Evolutionary conservation across 2,888 invertebrate species (phyloP).

Genomic region (Pollenia labialis): DNA sequence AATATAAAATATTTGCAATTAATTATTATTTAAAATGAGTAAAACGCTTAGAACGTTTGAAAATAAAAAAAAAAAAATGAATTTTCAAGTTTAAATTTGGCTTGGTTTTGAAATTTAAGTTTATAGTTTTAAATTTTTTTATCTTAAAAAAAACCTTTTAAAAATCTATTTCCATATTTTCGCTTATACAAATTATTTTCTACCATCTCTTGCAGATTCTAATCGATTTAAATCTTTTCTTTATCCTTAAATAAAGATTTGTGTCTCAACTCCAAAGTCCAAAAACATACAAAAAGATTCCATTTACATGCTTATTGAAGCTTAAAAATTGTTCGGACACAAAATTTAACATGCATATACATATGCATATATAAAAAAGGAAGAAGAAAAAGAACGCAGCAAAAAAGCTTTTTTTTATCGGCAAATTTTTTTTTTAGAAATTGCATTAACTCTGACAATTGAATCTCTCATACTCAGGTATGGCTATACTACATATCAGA

Average conservation of each 20-base stretch:
- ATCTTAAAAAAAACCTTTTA: too few relatives aligned
- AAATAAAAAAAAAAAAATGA: too few relatives aligned
- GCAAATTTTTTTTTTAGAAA: constrained; percentile 60
- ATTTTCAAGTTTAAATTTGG: too few relatives aligned
- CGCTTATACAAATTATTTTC: too few relatives aligned
- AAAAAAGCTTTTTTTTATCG: background rate
- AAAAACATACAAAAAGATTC: constrained; percentile 38
- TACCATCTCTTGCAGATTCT: too few relatives aligned
- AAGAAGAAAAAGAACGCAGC: background rate
- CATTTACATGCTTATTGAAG: constrained; percentile 68
- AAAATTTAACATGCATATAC: constrained; percentile 41
- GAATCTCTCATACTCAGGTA: constrained; percentile 64
- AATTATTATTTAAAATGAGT: too few relatives aligned
- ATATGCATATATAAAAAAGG: too few relatives aligned
- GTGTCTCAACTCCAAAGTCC: background rate
- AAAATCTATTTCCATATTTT: too few relatives aligned
- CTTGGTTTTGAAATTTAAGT: too few relatives aligned
- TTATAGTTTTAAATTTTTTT: too few relatives aligned
- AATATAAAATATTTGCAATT: too few relatives aligned
- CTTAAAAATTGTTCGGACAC: constrained; percentile 70
- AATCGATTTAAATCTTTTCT: background rate
- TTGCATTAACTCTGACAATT: constrained; percentile 72
- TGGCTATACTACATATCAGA: background rate
- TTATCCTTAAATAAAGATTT: constrained; percentile 17
- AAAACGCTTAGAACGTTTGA: too few relatives aligned